phyloP scores from a whole-genome alignment of 2,113 vertebrate genomes.

The Prunella fulvescens region DNA sequence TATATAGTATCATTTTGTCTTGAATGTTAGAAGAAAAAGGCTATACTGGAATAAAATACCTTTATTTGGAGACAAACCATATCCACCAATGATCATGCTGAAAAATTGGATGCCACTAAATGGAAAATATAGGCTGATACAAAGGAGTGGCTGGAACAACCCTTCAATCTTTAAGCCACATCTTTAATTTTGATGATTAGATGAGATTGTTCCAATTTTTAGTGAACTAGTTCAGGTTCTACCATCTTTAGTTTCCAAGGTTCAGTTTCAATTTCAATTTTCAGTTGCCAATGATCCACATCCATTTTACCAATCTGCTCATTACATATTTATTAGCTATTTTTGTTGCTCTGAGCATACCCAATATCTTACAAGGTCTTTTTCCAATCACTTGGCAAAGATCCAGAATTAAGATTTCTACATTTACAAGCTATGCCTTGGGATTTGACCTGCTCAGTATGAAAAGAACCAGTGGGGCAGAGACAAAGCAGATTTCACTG shows the following conservation, averaged over 20 bases:
- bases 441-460: background rate
- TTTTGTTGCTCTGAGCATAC: background rate
- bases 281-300: background rate
- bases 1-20: background rate
- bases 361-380: background rate
- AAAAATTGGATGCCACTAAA: background rate
- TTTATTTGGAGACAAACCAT: background rate
- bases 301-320: background rate
- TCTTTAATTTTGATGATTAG: background rate
- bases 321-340: background rate
- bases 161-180: background rate
- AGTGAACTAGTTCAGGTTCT: background rate
- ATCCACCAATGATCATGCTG: background rate
- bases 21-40: background rate
- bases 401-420: background rate
- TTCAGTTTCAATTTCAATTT: background rate
- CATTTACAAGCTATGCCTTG: background rate
- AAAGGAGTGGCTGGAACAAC: background rate
- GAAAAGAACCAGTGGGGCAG: background rate
- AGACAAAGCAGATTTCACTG: background rate
- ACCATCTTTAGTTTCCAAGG: background rate
- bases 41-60: background rate
- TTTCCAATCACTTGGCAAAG: background rate
- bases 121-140: background rate
- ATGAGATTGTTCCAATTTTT: background rate